A percentile compares a stretch with the other conserved stretches of the same genome.
Evolutionary conservation across 1,140 invertebrate species (phyloP).

Genomic region (Lutraria rhynchaena): DNA sequence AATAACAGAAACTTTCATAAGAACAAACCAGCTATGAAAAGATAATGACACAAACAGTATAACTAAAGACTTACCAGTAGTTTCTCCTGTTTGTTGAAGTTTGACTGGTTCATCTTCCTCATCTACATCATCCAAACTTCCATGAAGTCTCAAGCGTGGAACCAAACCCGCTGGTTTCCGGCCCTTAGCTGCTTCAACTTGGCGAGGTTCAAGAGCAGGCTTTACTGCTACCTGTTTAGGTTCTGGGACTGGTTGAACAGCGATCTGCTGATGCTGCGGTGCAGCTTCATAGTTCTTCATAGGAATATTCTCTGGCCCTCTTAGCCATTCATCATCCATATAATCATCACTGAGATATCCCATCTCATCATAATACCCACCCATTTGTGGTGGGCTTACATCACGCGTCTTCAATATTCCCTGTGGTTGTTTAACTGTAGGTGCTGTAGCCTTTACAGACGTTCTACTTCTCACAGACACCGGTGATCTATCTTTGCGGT

Average conservation of each 20-base stretch:
- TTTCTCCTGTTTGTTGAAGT: conserved; percentile 63
- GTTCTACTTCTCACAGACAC: conserved; percentile 1
- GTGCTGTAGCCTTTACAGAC: background rate
- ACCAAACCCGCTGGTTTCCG: conserved; percentile 28
- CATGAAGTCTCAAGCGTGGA: conserved; percentile 19
- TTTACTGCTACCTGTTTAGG: background rate
- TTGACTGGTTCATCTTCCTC: conserved; percentile 49
- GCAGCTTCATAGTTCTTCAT: background rate
- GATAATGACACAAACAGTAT: too few relatives aligned
- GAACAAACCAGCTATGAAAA: too few relatives aligned
- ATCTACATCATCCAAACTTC: conserved; percentile 45
- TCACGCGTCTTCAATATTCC: conserved; percentile 31
- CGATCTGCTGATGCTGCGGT: background rate
- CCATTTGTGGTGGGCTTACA: conserved; percentile 29
- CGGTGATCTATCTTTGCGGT: conserved; percentile 40
- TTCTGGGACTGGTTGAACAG: conserved; percentile 12
- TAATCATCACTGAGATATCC: conserved; percentile 24
- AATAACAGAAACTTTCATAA: too few relatives aligned
- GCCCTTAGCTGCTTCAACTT: background rate
- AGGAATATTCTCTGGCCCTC: background rate
- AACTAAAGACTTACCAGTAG: conserved; percentile 61
- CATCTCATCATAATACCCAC: conserved; percentile 11
- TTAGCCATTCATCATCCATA: conserved; percentile 26
- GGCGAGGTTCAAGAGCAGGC: background rate
- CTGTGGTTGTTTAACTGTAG: background rate